Evolutionary conservation across 2,888 invertebrate species (phyloP).

Genomic region (Agriopis aurantiaria): DNA sequence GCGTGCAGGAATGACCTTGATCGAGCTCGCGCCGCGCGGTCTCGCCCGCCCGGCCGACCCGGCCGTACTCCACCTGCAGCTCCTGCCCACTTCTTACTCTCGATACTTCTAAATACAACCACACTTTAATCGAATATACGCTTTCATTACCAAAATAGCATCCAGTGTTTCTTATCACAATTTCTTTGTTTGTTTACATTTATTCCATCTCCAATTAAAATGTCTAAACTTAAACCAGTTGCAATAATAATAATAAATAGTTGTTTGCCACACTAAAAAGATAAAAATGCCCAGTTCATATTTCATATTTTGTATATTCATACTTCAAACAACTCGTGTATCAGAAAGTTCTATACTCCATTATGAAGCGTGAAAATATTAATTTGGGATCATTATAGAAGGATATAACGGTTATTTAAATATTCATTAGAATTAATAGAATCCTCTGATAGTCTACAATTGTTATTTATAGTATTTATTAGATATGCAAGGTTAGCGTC

Average conservation of each 20-base stretch:
- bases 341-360: neutral
- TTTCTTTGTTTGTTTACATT: constrained; percentile 3
- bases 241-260: no score
- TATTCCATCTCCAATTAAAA: neutral
- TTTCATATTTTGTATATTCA: neutral
- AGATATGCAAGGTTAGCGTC: neutral
- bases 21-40: constrained; percentile 65
- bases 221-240: no score
- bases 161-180: neutral
- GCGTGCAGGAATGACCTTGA: constrained; percentile 78
- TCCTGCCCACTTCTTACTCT: constrained; percentile 40
- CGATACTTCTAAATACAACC: constrained; percentile 48
- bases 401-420: constrained; percentile 17
- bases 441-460: no score
- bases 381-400: constrained; percentile 2
- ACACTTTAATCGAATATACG: constrained; percentile 39
- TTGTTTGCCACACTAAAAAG: no score
- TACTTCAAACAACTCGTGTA: neutral
- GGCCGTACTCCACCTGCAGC: constrained; percentile 28
- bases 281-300: no score
- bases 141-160: constrained; percentile 24
- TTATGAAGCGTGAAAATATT: constrained; percentile 1
- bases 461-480: no score
- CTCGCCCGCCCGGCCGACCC: constrained; percentile 60
- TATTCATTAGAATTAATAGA: constrained; percentile 21